Percentiles rank a stretch among this genome's conserved stretches.
Conservation (phyloP, 2,113 vertebrate species). For the Dipodomys spectabilis region DNA sequence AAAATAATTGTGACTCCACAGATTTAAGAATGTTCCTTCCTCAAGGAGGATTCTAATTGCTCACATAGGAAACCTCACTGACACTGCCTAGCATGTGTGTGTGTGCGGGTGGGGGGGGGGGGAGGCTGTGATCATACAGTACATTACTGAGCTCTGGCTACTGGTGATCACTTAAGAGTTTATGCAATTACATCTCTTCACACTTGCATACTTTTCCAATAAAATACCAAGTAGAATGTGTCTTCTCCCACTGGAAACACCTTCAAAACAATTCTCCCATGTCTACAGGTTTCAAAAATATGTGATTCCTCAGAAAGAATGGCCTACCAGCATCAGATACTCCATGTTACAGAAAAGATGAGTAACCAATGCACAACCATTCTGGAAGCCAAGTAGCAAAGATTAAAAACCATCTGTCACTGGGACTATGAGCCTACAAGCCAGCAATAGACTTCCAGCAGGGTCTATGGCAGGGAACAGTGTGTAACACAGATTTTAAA, state of each 20-base stretch:
- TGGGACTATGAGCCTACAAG: not conserved
- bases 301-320: conserved; percentile 17
- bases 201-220: not conserved
- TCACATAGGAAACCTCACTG: not conserved
- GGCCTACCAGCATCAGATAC: not conserved
- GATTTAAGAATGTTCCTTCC: not conserved
- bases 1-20: not conserved
- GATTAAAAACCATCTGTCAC: conserved; percentile 70
- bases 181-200: not conserved
- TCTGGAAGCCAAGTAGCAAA: conserved; percentile 61
- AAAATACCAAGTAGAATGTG: not conserved
- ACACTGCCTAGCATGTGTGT: not conserved
- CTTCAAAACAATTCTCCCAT: not conserved
- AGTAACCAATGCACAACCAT: conserved; percentile 41
- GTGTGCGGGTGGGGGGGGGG: not conserved
- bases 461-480: conserved; percentile 6
- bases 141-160: not conserved
- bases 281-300: not conserved
- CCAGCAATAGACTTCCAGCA: conserved; percentile 50
- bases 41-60: not conserved
- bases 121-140: not conserved
- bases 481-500: not conserved
- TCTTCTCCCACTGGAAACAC: not conserved
- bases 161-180: not conserved
- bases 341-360: conserved; percentile 35